Conservation (phyloP, 2,797 vertebrate genomes). For the Sebastes steindachneri region DNA sequence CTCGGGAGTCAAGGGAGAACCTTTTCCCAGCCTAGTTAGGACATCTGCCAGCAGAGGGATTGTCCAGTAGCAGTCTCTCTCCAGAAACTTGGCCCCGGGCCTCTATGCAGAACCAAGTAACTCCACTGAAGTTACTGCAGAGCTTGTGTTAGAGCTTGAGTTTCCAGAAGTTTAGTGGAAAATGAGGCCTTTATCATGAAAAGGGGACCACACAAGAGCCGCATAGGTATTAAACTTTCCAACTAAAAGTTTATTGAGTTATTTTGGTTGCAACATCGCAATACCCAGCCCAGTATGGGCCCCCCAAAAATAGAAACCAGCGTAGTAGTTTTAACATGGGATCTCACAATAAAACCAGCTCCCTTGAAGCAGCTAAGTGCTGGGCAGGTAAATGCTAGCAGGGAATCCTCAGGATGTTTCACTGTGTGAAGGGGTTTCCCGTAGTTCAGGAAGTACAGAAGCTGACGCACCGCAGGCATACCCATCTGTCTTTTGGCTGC, state of each 20-base stretch:
- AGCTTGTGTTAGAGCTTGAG: conserved; percentile 45
- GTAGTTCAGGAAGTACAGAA: conserved; percentile 67
- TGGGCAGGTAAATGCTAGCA: conserved; percentile 73
- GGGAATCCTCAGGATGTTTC: conserved; percentile 77
- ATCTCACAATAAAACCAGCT: conserved; percentile 75
- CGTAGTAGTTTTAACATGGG: conserved; percentile 66
- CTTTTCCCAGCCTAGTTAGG: conserved; percentile 18
- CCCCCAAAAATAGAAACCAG: conserved; percentile 81
- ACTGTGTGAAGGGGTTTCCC: conserved; percentile 70
- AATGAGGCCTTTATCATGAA: conserved; percentile 82
- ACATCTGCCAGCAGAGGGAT: conserved; percentile 29
- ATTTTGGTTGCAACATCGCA: conserved; percentile 83
- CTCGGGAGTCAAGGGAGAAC: neutral
- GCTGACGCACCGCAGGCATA: conserved; percentile 32
- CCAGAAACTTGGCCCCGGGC: conserved; percentile 36
- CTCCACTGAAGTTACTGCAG: conserved; percentile 63
- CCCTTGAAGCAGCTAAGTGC: conserved; percentile 56
- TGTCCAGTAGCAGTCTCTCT: conserved; percentile 33
- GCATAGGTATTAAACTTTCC: conserved; percentile 85
- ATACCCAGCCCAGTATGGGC: conserved; percentile 75
- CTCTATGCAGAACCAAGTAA: conserved; percentile 48
- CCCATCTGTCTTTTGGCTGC: conserved; percentile 18
- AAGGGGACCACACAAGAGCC: conserved; percentile 85
- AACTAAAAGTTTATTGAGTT: conserved; percentile 87
- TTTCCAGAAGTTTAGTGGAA: conserved; percentile 84